Percentiles rank a stretch among this genome's conserved stretches.
Evolutionary conservation across 2,113 vertebrate genomes (phyloP).

Genomic region (Hymenochirus boettgeri): DNA sequence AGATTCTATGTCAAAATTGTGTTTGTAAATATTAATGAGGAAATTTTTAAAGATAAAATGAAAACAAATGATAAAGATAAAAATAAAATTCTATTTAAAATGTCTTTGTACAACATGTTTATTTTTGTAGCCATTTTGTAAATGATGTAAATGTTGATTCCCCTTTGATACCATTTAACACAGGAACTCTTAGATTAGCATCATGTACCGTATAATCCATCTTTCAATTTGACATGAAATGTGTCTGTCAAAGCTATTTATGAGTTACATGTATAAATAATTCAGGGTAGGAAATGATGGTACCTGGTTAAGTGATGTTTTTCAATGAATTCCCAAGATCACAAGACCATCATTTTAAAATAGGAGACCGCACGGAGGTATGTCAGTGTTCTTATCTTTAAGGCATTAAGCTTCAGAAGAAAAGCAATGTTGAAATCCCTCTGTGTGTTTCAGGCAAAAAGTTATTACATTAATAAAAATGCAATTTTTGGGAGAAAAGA

Average conservation of each 20-base stretch:
- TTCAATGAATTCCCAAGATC: slow-evolving; percentile 14
- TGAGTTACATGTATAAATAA: slow-evolving; percentile 29
- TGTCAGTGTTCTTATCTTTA: too few species aligned
- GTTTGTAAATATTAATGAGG: too few species aligned
- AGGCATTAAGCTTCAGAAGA: too few species aligned
- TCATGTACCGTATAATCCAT: slow-evolving; percentile 24
- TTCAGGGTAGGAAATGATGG: slow-evolving; percentile 30
- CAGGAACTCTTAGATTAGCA: slow-evolving; percentile 25
- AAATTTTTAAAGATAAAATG: too few species aligned
- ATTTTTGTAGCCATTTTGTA: too few species aligned
- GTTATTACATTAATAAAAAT: too few species aligned
- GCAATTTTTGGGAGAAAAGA: too few species aligned
- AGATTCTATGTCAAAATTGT: too few species aligned
- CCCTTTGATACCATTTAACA: slow-evolving; percentile 15
- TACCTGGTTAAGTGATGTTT: slow-evolving; percentile 36
- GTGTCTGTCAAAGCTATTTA: slow-evolving; percentile 32
- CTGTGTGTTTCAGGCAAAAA: too few species aligned
- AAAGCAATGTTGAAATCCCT: too few species aligned
- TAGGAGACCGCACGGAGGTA: background rate
- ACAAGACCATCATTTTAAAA: slow-evolving; percentile 10
- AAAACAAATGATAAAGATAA: too few species aligned
- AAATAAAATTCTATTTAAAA: background rate
- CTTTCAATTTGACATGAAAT: slow-evolving; percentile 27
- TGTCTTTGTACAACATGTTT: background rate
- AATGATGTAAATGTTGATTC: slow-evolving; percentile 8